Percentiles rank a stretch among this genome's conserved stretches.
Conservation (phyloP, 2,797 vertebrate genomes). For the Threskiornis aethiopicus region DNA sequence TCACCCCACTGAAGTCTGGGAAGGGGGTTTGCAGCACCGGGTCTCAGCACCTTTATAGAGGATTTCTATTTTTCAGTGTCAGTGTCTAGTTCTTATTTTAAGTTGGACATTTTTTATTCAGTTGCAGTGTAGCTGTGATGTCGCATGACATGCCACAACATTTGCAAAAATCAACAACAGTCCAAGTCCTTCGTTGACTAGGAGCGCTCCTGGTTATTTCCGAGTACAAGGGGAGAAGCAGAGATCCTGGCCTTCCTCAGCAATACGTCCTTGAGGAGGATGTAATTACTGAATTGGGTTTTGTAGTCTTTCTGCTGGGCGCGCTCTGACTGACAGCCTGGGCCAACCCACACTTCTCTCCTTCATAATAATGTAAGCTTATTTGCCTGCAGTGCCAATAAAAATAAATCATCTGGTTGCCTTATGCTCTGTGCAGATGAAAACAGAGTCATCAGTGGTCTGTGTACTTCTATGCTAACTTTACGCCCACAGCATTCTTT, state of each 20-base stretch:
- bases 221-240: not conserved
- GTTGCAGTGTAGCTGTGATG: fast-evolving
- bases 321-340: not conserved
- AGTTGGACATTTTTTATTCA: not conserved
- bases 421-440: conserved; percentile 11
- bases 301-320: not conserved
- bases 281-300: not conserved
- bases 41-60: not conserved
- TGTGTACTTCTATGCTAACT: conserved; percentile 26
- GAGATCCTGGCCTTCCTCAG: not conserved
- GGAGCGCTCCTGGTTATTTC: not conserved
- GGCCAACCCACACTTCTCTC: not conserved
- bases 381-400: conserved; percentile 33
- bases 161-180: not conserved
- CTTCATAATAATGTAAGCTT: not conserved
- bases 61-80: not conserved
- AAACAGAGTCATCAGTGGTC: conserved; percentile 36
- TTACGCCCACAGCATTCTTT: not conserved
- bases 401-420: conserved; percentile 61
- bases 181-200: not conserved
- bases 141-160: not conserved
- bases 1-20: not conserved
- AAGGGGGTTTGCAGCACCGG: not conserved
- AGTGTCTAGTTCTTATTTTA: not conserved
- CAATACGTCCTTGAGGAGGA: not conserved